phyloP scores from a whole-genome alignment of 2,113 vertebrate genomes.

The Myrmophylax atrothorax region DNA sequence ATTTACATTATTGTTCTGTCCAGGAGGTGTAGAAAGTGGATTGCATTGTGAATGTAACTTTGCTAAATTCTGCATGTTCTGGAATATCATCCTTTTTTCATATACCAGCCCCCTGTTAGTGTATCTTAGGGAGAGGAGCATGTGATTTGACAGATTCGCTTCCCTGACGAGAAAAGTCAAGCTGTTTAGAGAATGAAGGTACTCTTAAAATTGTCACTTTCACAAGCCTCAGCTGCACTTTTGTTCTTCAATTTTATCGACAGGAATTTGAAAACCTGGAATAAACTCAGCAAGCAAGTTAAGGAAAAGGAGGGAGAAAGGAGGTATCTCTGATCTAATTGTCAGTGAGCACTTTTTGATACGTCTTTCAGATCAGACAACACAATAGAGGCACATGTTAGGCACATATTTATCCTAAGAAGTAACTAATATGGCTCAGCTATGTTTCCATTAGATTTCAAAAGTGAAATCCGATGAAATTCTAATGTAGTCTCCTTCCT shows the following conservation, averaged over 20 bases:
- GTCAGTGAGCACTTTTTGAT: not conserved
- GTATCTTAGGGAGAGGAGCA: not conserved
- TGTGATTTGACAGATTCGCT: not conserved
- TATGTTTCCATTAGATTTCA: not conserved
- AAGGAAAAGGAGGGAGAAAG: not conserved
- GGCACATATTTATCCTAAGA: not conserved
- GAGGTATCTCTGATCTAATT: not conserved
- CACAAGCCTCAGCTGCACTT: not conserved
- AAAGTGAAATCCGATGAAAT: not conserved
- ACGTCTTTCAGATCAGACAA: not conserved
- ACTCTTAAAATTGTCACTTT: constrained; percentile 33
- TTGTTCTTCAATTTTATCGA: constrained; percentile 38
- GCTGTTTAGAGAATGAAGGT: constrained; percentile 46
- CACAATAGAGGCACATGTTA: not conserved
- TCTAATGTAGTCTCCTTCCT: not conserved
- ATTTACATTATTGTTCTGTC: not conserved
- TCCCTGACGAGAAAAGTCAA: not conserved
- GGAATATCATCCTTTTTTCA: not conserved
- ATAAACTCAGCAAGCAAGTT: constrained; percentile 39
- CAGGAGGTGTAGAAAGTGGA: not conserved
- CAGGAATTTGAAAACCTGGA: constrained; percentile 13
- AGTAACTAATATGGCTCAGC: not conserved
- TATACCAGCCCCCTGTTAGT: not conserved
- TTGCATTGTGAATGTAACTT: not conserved
- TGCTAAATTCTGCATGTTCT: not conserved